Percentiles rank a stretch among this genome's conserved stretches.
Evolutionary conservation across 1,140 invertebrate species (phyloP).

Genomic region (Cecropterus lyciades): DNA sequence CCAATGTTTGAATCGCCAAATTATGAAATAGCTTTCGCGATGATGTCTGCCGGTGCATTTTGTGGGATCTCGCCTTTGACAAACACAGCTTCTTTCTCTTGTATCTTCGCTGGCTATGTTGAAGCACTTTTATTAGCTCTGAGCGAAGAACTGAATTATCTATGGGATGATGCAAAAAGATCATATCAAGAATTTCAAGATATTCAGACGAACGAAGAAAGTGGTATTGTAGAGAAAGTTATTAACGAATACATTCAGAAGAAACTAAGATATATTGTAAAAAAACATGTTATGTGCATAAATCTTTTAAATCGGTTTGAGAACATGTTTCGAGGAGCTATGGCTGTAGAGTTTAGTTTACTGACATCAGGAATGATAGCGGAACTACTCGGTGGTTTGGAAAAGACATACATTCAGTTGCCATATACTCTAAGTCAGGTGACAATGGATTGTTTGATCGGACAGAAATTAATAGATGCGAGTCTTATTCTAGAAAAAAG

Average conservation of each 20-base stretch:
- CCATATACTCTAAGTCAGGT: constrained; percentile 55
- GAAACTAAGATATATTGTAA: constrained; percentile 41
- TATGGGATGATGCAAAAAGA: constrained; percentile 52
- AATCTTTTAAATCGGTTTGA: constrained; percentile 44
- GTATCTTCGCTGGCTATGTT: constrained; percentile 54
- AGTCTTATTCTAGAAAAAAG: constrained; percentile 45
- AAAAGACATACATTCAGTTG: constrained; percentile 54
- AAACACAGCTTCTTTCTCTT: constrained; percentile 44
- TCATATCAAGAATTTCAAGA: constrained; percentile 16
- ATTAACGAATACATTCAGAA: constrained; percentile 40
- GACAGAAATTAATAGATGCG: constrained; percentile 60
- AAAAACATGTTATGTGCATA: constrained; percentile 44
- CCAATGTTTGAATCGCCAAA: constrained; percentile 53
- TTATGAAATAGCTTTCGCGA: constrained; percentile 53
- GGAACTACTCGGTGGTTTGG: constrained; percentile 59
- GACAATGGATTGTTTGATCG: constrained; percentile 52
- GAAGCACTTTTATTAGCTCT: constrained; percentile 56
- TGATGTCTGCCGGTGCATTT: constrained; percentile 37
- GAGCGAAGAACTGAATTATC: constrained; percentile 47
- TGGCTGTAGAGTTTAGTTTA: constrained; percentile 47
- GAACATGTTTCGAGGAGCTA: constrained; percentile 40
- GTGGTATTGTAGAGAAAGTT: constrained; percentile 17
- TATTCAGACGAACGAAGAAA: not conserved
- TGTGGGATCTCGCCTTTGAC: constrained; percentile 31
- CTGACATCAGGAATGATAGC: constrained; percentile 47